phyloP scores from a whole-genome alignment of 2,113 vertebrate genomes.

The Drymodes brunneopygia region DNA sequence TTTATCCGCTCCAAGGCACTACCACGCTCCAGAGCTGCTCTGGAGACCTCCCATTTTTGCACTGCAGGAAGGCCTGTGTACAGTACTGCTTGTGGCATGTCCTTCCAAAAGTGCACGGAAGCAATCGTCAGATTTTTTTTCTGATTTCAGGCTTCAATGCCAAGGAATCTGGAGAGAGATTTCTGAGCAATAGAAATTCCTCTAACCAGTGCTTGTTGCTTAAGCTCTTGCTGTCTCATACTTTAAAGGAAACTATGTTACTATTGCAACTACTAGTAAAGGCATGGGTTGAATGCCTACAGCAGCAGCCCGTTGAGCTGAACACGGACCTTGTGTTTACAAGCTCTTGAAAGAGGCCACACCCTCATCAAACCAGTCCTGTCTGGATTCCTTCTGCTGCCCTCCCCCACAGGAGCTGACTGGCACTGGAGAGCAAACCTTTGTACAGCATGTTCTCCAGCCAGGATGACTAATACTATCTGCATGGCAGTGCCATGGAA shows the following conservation, averaged over 20 bases:
- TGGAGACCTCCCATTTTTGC: background rate
- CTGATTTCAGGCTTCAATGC: background rate
- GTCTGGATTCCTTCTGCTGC: background rate
- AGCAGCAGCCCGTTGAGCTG: background rate
- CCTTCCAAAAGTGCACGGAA: background rate
- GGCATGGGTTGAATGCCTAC: background rate
- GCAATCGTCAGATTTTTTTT: background rate
- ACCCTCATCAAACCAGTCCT: background rate
- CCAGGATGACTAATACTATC: background rate
- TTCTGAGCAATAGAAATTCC: background rate
- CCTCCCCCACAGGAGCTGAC: background rate
- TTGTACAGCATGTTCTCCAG: background rate
- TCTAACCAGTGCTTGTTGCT: background rate
- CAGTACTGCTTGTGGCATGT: background rate
- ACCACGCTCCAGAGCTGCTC: background rate
- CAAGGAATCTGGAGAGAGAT: background rate
- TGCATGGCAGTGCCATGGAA: background rate
- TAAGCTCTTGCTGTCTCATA: background rate
- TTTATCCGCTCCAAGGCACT: background rate
- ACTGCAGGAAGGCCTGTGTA: background rate
- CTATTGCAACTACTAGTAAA: background rate
- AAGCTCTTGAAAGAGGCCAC: background rate
- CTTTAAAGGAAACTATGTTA: background rate
- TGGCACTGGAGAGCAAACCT: background rate
- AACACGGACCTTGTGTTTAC: background rate